Evolutionary conservation across 1,140 invertebrate species (phyloP), one percentile per base, ranked within the genome.

Genomic region (Apis dorsata): DNA sequence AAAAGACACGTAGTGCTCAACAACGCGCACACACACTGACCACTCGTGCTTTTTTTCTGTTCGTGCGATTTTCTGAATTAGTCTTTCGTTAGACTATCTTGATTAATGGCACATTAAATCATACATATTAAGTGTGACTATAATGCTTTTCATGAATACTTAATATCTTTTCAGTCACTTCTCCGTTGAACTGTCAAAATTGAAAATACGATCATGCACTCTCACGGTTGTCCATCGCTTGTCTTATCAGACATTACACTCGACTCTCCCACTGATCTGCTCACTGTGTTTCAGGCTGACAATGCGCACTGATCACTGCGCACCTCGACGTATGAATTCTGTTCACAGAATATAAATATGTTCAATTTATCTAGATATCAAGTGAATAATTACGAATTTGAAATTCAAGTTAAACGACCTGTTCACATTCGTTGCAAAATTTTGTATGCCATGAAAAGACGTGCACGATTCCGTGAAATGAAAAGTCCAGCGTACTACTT

Each of bases 181-280:
- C 12, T 53, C 7, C 57, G 49, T 63, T 57, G 71, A 90, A 76
- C 88, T 91, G 89, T 90, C 90, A 90, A 90, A 69, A 69, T 57
- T 34, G 71, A 83, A 69, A 74, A 84, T 83, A 81, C 74, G 83
- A 79, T 88, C 86, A 86, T 85, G 76, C 84, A 86, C 89, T 81
- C 85, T 82, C 86, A 87, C 86, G 79, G 84, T 76, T 84, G 90
- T 88, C 88, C 90, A 89, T 91, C 89, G 88, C 86, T 88, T 82
- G 85, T 90, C 87, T 92, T 92, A 91, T 92, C 89, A 90, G 88
- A 79, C 90, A 88, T 91, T 90, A 91, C 85, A 86, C 89, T 89
- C 80, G 72, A 69, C 73, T 82, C 55, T 59, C 69, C 76, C 71
- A 83, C 69, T 81, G 71, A 55, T 71, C 44, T 19, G 70, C 65